Conservation (phyloP, 2,888 invertebrate genomes). For the Heliconius cydno region DNA sequence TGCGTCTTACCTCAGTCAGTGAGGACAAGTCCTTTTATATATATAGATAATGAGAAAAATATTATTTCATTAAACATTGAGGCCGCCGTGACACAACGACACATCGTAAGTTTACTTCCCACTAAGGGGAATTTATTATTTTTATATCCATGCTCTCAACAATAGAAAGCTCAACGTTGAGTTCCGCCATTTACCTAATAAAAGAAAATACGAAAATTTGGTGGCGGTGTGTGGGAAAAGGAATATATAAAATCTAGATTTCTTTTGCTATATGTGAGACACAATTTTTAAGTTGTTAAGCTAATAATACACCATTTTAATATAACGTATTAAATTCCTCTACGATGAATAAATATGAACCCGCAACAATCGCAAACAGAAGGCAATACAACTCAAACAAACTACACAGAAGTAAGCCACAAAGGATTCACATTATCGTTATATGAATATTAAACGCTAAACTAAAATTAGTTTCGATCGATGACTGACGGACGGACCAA, state of each 20-base stretch:
- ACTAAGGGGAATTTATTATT: too few species aligned
- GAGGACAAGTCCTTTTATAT: too few species aligned
- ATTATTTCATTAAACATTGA: too few species aligned
- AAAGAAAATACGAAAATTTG: background rate
- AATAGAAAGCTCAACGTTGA: background rate
- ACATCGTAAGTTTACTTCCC: too few species aligned
- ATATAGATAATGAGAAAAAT: too few species aligned
- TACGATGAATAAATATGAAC: background rate
- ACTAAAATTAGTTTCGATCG: conserved; percentile 21
- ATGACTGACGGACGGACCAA: conserved; percentile 18
- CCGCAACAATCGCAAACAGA: background rate
- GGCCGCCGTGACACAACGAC: too few species aligned
- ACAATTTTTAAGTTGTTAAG: background rate
- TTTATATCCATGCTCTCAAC: too few species aligned
- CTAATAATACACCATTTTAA: background rate
- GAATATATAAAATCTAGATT: background rate
- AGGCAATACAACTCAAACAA: background rate
- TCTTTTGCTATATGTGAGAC: background rate
- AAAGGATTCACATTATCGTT: conserved; percentile 8
- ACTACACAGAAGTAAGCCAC: background rate
- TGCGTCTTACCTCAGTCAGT: too few species aligned
- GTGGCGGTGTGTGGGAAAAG: background rate
- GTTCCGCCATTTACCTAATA: background rate
- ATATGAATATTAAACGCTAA: conserved; percentile 14
- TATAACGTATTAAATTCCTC: background rate